Evolutionary conservation across 2,888 invertebrate genomes (phyloP).

Genomic region (Andrena bicolor): DNA sequence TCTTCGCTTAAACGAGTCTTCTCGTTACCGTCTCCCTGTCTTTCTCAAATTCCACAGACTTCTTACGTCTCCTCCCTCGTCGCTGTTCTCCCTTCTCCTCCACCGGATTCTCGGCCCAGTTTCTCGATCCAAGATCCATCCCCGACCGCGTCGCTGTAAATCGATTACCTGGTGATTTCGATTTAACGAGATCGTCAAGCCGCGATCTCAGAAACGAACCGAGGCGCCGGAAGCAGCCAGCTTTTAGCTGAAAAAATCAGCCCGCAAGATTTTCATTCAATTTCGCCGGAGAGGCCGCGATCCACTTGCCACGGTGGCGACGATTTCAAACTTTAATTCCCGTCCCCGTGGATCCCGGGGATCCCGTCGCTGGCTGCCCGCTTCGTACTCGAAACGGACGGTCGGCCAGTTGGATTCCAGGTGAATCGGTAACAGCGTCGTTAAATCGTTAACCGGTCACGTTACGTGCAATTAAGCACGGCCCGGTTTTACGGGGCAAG

Average conservation of each 20-base stretch:
- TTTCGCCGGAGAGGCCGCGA: constrained; percentile 3
- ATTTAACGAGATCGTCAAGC: constrained; percentile 48
- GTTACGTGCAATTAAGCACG: constrained; percentile 61
- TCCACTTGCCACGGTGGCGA: constrained; percentile 10
- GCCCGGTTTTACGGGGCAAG: constrained; percentile 20
- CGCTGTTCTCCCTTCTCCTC: background rate
- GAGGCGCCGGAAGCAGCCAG: background rate
- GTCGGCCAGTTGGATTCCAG: background rate
- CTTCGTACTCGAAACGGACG: background rate
- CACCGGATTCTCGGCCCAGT: constrained; percentile 26
- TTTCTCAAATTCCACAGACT: constrained; percentile 7
- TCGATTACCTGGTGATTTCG: constrained; percentile 64
- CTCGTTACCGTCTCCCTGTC: constrained; percentile 57
- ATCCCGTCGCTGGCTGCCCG: background rate
- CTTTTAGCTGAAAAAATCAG: background rate
- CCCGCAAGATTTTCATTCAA: constrained; percentile 2
- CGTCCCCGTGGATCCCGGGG: background rate
- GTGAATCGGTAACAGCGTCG: constrained; percentile 19
- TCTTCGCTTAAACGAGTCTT: constrained; percentile 32
- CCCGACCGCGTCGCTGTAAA: constrained; percentile 45
- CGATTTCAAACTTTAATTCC: constrained; percentile 19
- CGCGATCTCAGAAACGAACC: constrained; percentile 28
- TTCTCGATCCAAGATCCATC: constrained; percentile 3
- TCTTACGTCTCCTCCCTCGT: background rate
- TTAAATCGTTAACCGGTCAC: constrained; percentile 53